Base-by-base conservation (phyloP, 53 echinoderm and acorn worm species). In the Crossaster papposus region DNA sequence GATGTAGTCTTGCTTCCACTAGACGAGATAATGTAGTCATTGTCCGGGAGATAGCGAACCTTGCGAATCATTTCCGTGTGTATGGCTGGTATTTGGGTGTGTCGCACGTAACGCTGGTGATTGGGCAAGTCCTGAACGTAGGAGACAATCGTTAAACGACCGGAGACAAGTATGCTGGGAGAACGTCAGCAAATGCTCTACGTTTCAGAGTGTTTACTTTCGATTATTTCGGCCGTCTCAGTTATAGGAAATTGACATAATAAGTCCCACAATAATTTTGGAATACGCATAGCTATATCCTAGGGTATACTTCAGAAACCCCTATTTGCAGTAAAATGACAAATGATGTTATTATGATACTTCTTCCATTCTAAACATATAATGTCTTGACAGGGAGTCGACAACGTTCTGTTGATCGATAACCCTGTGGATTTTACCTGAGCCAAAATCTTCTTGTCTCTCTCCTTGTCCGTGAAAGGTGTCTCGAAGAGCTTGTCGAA, bases 11-110 rank as follows among this genome's bases (percentile, higher is more conserved):
- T 90, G 54, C 94, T 92, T 7, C 97, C 95, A 23, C 97, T 97
- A 13, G 97, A 97, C 28, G 94, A 97, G 28, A 97, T 86, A 65
- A 97, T 95, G 80, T 90, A 93, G 54, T 97, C 94, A 80, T 95
- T 97, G 37, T 94, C 97, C 14, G 95, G 92, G 53, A 97, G 83
- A 83, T 95, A 97, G 26, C 91, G 87, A 9, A 97, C 94, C 77
- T 97, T 97, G 0, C 97, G 94, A 44, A 97, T 82, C 83, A 94
- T 90, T 80, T 97, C 97, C 3, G 86, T 79, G 85, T 97, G 97
- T 35, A 97, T 83, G 54, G 88, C 91, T 30, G 89, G 86, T 23
- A 95, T 88, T 30, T 92, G 81, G 10, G 91, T 79, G 78, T 95
- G 95, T n/a, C 91, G 83, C 5, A 97, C 94, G 64, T 91, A 92